A percentile compares a stretch with the other conserved stretches of the same genome.
Conservation (phyloP, 2,797 vertebrate species). For the Kryptopterus vitreolus region DNA sequence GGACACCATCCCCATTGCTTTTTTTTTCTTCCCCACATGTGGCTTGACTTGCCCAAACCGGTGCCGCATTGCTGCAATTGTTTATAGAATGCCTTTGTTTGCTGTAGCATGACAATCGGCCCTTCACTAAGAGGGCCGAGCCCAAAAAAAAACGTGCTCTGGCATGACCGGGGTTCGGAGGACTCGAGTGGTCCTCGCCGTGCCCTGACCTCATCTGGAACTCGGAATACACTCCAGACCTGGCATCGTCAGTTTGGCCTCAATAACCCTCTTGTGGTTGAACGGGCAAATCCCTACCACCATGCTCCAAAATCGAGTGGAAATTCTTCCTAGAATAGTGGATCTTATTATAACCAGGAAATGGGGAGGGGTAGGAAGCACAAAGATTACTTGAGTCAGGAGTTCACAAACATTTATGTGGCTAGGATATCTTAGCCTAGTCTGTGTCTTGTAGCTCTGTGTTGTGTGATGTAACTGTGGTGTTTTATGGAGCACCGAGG, state of each 20-base stretch:
- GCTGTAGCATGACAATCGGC: background rate
- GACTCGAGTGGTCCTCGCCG: background rate
- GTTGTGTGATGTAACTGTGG: too few species aligned
- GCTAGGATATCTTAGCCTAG: too few species aligned
- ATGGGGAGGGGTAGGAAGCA: background rate
- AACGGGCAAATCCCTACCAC: background rate
- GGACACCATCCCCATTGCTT: background rate
- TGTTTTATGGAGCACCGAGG: too few species aligned
- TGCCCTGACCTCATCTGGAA: background rate
- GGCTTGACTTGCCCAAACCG: background rate
- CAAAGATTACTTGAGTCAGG: background rate
- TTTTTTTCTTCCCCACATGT: background rate
- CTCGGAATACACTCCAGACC: background rate
- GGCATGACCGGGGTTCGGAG: background rate
- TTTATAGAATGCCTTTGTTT: background rate
- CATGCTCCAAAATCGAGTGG: background rate
- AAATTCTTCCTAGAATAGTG: background rate
- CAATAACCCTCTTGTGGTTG: background rate
- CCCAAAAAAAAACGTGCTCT: background rate
- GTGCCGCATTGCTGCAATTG: background rate
- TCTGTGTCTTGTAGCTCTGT: too few species aligned
- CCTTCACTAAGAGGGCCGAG: background rate
- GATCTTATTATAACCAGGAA: background rate
- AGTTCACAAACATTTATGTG: background rate
- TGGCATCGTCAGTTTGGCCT: background rate